phyloP scores from a whole-genome alignment of 2,888 invertebrate species.

The Lepidochrysops patricia region DNA sequence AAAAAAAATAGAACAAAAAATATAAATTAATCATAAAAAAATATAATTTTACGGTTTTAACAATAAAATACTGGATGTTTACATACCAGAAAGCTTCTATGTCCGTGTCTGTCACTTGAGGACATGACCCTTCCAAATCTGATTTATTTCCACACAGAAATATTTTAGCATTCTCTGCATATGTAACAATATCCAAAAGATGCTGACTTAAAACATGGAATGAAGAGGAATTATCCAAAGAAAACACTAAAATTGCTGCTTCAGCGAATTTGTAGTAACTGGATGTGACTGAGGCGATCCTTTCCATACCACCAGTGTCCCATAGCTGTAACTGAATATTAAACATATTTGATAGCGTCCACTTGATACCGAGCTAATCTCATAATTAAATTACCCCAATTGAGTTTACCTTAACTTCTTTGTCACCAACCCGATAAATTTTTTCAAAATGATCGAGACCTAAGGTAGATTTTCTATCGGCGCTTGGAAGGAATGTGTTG shows the following conservation, averaged over 20 bases:
- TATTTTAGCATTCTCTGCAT: constrained; percentile 95
- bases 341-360: not conserved
- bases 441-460: constrained; percentile 94
- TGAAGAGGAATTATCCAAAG: constrained; percentile 91
- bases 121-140: constrained; percentile 82
- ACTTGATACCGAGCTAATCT: constrained; percentile 19
- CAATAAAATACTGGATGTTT: not conserved
- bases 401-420: constrained; percentile 81
- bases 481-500: constrained; percentile 88
- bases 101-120: constrained; percentile 89
- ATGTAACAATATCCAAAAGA: constrained; percentile 92
- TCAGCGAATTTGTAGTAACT: constrained; percentile 97
- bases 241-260: constrained; percentile 93
- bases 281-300: constrained; percentile 95
- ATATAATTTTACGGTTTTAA: too few relatives aligned
- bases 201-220: constrained; percentile 95
- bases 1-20: too few relatives aligned
- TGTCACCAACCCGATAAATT: constrained; percentile 82
- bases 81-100: constrained; percentile 89
- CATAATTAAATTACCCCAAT: constrained; percentile 9
- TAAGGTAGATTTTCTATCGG: constrained; percentile 89
- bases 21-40: too few relatives aligned
- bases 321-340: constrained; percentile 87
- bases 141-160: constrained; percentile 95
- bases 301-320: constrained; percentile 98